These are phyloP conservation scores for Tragelaphus imberbis DNA, from an alignment of 2,113 vertebrate genomes.

Conservation along the genomic window DNA sequence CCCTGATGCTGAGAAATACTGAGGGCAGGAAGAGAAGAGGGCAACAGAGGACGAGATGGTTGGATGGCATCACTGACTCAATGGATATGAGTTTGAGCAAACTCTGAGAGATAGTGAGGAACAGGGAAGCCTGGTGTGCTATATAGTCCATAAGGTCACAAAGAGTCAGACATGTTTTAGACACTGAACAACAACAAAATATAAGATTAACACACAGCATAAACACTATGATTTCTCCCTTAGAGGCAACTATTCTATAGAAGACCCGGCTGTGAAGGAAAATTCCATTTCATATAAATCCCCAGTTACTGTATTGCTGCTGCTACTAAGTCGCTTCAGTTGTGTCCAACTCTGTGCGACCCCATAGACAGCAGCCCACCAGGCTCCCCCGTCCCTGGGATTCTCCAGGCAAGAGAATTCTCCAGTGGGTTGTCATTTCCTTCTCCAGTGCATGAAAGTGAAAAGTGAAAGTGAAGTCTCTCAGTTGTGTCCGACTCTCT, in stretches of 20 bases:
- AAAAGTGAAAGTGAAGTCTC: no score
- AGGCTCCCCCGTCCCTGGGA: no score
- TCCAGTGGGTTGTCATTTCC: no score
- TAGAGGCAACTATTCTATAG: not conserved
- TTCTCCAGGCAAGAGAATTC: no score
- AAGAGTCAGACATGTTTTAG: not conserved
- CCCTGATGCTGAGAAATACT: not conserved
- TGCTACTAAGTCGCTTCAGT: no score
- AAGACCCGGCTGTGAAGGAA: not conserved
- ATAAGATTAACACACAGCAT: not conserved
- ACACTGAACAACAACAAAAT: not conserved
- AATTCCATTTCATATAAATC: not conserved
- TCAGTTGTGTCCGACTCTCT: no score
- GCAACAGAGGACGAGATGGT: not conserved
- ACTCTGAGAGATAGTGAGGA: not conserved
- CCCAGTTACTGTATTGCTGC: not conserved
- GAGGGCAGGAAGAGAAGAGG: not conserved
- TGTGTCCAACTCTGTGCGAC: accelerated
- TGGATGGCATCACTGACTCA: not conserved
- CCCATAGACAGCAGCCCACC: no score
- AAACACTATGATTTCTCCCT: not conserved
- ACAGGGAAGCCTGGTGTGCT: not conserved
- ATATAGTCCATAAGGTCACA: accelerated
- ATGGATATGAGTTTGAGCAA: not conserved
- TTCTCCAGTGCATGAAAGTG: no score